Percentiles rank a stretch among this genome's conserved stretches.
phyloP scores from a whole-genome alignment of 2,113 vertebrate genomes.

The Ceyx margarethae region DNA sequence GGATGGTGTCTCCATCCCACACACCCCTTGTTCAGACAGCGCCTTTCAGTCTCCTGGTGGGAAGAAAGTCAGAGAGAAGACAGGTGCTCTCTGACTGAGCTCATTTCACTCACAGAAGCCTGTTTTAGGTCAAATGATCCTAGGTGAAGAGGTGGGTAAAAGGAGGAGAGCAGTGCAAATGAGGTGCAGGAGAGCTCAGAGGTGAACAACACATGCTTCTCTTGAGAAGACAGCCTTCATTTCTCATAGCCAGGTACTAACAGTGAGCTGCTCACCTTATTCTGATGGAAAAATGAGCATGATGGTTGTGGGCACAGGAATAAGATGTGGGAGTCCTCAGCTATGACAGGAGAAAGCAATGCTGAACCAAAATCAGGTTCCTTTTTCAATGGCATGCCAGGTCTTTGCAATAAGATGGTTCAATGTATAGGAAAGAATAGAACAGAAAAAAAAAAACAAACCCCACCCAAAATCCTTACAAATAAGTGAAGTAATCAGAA shows the following conservation, averaged over 20 bases:
- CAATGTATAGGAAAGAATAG: neutral
- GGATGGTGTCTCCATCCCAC: neutral
- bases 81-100: neutral
- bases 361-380: neutral
- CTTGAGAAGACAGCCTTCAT: rapidly evolving
- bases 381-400: neutral
- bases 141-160: neutral
- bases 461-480: rapidly evolving
- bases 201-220: rapidly evolving
- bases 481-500: neutral
- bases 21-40: rapidly evolving
- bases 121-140: neutral
- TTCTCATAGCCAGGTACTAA: neutral
- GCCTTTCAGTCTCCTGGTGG: neutral
- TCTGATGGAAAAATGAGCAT: neutral
- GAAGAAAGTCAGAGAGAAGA: neutral
- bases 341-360: neutral
- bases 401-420: neutral
- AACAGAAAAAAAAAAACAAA: neutral
- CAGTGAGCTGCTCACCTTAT: neutral
- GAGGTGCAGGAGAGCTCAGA: neutral
- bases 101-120: neutral
- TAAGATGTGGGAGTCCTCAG: neutral
- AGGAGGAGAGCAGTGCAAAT: neutral
- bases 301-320: rapidly evolving